Evolutionary conservation across 2,797 vertebrate genomes (phyloP).

Genomic region (Chrysocyon brachyurus): DNA sequence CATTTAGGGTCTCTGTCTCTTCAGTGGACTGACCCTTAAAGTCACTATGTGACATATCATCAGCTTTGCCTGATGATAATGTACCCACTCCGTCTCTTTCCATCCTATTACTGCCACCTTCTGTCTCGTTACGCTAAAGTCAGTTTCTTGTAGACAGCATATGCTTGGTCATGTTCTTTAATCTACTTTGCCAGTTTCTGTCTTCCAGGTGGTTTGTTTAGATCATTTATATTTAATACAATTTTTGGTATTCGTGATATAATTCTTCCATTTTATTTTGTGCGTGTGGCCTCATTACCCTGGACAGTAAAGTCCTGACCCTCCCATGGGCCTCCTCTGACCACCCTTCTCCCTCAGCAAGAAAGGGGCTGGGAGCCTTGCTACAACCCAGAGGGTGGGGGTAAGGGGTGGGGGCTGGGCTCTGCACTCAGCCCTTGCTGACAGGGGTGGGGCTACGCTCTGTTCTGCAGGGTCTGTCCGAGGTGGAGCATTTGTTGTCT

Average conservation of each 20-base stretch:
- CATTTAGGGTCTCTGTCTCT: neutral
- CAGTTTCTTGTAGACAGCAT: neutral
- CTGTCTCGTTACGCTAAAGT: neutral
- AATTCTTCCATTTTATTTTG: neutral
- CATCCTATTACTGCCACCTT: neutral
- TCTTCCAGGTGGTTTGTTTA: neutral
- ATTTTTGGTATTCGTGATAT: neutral
- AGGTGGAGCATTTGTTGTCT: too few species aligned
- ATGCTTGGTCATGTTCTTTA: neutral
- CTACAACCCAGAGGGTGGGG: too few species aligned
- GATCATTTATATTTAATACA: neutral
- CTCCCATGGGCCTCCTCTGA: neutral
- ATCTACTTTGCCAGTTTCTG: too few species aligned
- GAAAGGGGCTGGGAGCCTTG: neutral
- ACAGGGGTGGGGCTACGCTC: too few species aligned
- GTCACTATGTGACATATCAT: too few species aligned
- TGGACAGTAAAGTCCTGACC: neutral
- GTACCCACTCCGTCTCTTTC: too few species aligned
- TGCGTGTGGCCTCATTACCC: neutral
- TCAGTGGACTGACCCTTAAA: neutral
- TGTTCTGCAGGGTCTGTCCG: neutral
- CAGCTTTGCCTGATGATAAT: neutral
- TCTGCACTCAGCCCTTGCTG: neutral
- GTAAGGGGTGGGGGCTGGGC: accelerated
- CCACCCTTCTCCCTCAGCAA: neutral